A percentile compares a stretch with the other conserved stretches of the same genome.
Conservation (phyloP, 2,797 vertebrate species). For the Myotis planiceps region DNA sequence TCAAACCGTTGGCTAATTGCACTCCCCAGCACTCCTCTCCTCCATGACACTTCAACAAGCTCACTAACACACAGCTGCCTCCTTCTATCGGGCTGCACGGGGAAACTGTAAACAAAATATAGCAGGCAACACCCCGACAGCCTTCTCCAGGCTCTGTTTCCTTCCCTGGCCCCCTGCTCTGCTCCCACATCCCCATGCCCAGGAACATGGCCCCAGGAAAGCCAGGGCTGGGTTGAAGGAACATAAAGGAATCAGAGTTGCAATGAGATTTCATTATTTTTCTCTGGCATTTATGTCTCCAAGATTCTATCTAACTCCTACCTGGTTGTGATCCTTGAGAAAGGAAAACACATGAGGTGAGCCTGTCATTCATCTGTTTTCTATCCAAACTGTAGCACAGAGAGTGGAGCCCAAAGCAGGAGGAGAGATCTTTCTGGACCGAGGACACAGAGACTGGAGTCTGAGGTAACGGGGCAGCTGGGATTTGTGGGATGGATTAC, state of each 20-base stretch:
- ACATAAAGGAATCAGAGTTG: background rate
- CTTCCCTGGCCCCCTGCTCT: background rate
- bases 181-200: background rate
- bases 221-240: background rate
- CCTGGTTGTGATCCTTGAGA: background rate
- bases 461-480: background rate
- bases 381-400: background rate
- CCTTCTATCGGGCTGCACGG: background rate
- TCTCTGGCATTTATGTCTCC: background rate
- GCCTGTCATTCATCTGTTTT: background rate
- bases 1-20: conserved; percentile 78
- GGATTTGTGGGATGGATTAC: background rate
- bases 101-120: conserved; percentile 41
- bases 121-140: background rate
- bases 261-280: background rate
- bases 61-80: conserved; percentile 69
- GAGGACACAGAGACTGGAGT: background rate
- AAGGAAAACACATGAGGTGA: background rate
- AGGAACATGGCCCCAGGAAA: background rate
- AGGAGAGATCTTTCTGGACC: background rate
- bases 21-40: conserved; percentile 61
- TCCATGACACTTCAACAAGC: conserved; percentile 65
- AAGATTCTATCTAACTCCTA: background rate
- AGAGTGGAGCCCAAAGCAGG: background rate
- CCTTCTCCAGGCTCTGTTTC: background rate